A percentile compares a stretch with the other conserved stretches of the same genome.
Evolutionary conservation across 1,140 invertebrate species (phyloP).

Genomic region (Heterodera schachtii): DNA sequence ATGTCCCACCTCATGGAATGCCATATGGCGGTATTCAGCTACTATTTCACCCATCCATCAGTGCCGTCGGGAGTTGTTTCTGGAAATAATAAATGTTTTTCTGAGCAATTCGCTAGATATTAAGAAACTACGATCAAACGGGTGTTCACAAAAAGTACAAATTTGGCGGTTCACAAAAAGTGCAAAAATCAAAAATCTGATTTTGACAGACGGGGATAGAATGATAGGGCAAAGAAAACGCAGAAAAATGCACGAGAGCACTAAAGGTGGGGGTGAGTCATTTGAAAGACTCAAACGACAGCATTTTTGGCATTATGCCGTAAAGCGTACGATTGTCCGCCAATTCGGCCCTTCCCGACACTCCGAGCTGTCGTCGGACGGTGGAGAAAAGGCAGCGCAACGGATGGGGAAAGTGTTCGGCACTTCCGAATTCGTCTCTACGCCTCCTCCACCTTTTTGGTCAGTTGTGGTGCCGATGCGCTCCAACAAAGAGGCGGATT

Average conservation of each 20-base stretch:
- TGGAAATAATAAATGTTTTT: too few relatives aligned
- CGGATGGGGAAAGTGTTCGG: constrained; percentile 77
- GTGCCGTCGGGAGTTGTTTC: too few relatives aligned
- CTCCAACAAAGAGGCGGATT: constrained; percentile 70
- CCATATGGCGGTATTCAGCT: too few relatives aligned
- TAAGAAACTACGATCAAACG: too few relatives aligned
- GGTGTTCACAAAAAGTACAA: constrained; percentile 90
- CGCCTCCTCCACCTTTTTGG: constrained; percentile 80
- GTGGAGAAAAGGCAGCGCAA: constrained; percentile 84
- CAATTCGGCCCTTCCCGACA: constrained; percentile 79
- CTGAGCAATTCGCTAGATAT: too few relatives aligned
- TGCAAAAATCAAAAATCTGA: too few relatives aligned
- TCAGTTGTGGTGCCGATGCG: constrained; percentile 79
- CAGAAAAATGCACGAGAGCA: constrained; percentile 86
- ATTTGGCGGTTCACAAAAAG: constrained; percentile 89
- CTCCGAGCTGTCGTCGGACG: constrained; percentile 77
- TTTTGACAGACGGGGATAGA: constrained; percentile 86
- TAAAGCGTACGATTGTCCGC: constrained; percentile 74
- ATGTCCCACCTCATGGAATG: too few relatives aligned
- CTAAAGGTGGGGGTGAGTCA: constrained; percentile 65
- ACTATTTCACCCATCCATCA: too few relatives aligned
- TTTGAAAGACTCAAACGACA: too few relatives aligned
- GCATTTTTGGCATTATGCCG: background rate
- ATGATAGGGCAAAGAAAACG: constrained; percentile 93
- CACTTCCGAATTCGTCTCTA: constrained; percentile 83